Evolutionary conservation across 2,888 invertebrate species (phyloP).

Genomic region (Leptura quadrifasciata): DNA sequence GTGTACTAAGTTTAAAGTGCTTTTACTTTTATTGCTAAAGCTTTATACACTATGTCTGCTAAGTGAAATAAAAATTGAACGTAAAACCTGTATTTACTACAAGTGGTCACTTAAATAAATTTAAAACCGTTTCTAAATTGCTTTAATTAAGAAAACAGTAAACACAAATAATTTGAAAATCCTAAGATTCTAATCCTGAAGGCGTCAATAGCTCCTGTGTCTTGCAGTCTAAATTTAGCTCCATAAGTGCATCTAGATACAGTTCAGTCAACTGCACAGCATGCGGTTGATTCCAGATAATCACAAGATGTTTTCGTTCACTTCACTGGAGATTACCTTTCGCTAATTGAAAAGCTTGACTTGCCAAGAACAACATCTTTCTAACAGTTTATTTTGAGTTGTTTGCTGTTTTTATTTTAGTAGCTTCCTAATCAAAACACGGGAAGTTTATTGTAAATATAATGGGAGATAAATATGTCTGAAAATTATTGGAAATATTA

Average conservation of each 20-base stretch:
- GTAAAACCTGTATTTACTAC: neutral
- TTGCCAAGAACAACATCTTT: slow-evolving; percentile 14
- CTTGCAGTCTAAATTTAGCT: slow-evolving; percentile 9
- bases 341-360: slow-evolving; percentile 16
- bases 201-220: neutral
- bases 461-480: neutral
- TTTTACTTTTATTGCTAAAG: neutral
- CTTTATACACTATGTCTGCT: neutral
- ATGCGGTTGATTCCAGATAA: neutral
- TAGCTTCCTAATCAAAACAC: slow-evolving; percentile 5
- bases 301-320: slow-evolving; percentile 17
- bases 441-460: slow-evolving; percentile 4
- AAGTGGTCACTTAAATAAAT: neutral
- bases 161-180: neutral
- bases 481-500: neutral
- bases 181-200: neutral
- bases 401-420: slow-evolving; percentile 5
- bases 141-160: neutral
- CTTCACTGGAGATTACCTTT: slow-evolving; percentile 12
- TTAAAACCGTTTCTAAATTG: neutral
- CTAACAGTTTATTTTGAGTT: slow-evolving; percentile 13
- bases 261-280: slow-evolving; percentile 3
- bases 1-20: neutral
- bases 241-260: neutral
- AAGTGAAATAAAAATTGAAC: slow-evolving; percentile 1